Evolutionary conservation across 2,797 vertebrate genomes (phyloP), one percentile per base, ranked within the genome.

Genomic region (Nannoperca australis): DNA sequence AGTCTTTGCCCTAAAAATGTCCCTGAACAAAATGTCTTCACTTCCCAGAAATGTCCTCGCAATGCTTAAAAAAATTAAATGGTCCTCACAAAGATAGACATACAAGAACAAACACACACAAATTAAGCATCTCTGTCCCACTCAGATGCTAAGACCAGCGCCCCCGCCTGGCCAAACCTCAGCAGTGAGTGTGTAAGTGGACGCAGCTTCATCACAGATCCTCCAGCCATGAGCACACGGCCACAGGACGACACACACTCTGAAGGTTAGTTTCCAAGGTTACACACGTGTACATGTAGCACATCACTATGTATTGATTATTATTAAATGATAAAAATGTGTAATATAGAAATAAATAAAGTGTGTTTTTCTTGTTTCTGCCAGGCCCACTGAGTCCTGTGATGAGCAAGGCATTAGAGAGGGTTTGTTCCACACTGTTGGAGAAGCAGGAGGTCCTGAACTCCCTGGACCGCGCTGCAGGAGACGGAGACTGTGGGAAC

Each of bases 401-500:
- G 76, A 90, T 95, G 85, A 74, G 36, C 32, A 73, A 8, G 0
- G 91, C 93, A 1, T 89, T 99, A 68, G 92, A 94, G 65, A 78
- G 3, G 3, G 90, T 99, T 75, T 98, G 97, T 65, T 78, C 80
- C 58, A 86, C 90, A 1, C 90, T 99, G 13, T 74, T 97, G 24
- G 87, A 83, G 2, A 89, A 93, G 34, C 95, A 96, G 90, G 96
- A 97, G 0, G 90, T 94, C 32, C 96, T 99, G 4, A 98, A 99
- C 14, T 93, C 96, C 7, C 90, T 99, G 92, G 98, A 99, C 79
- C 95, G 97, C 0, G 96, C 95, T 0, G 93, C 96, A 0, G 98
- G 98, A 0, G 98, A 99, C 0, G 98, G 98, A 24, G 98, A 99
- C 78, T 99, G 97, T 0, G 98, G 98, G 2, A 97, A 93, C 93